These are phyloP conservation scores for Bombus consobrinus DNA, from an alignment of 1,140 invertebrate species.

Conservation along the genomic window DNA sequence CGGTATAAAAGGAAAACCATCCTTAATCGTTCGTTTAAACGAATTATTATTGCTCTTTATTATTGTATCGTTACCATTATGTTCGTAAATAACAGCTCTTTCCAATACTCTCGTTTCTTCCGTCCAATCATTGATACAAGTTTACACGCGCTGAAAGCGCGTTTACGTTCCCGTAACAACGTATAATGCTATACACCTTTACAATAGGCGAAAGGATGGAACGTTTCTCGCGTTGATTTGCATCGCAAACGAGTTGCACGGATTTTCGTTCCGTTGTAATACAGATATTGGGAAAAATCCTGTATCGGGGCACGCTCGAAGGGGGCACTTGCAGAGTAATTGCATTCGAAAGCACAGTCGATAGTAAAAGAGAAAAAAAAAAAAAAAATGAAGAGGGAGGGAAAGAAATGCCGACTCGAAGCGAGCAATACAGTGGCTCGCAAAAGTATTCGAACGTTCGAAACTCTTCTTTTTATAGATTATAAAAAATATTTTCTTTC, in stretches of 20 bases:
- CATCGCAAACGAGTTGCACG: slow-evolving; percentile 43
- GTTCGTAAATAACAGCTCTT: background rate
- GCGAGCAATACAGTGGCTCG: background rate
- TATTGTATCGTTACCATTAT: background rate
- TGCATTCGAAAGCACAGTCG: slow-evolving; percentile 26
- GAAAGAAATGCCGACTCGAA: background rate
- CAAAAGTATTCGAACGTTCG: too few species aligned
- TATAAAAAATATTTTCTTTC: too few species aligned
- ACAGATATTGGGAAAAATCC: slow-evolving; percentile 35
- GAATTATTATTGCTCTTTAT: background rate
- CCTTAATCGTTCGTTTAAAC: background rate
- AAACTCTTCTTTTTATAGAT: too few species aligned
- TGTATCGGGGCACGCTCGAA: background rate
- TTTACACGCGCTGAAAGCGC: background rate
- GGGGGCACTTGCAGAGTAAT: slow-evolving; percentile 18
- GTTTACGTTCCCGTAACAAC: background rate
- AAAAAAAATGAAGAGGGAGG: too few species aligned
- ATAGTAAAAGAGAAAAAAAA: background rate
- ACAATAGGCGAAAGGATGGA: background rate
- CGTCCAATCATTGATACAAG: background rate
- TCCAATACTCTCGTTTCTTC: background rate
- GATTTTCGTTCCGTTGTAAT: slow-evolving; percentile 40
- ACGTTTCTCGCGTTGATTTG: slow-evolving; percentile 43
- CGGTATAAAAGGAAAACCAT: too few species aligned
- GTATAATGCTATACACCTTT: too few species aligned